Percentiles rank a stretch among this genome's conserved stretches.
These are phyloP conservation scores for Plestiodon gilberti DNA, from an alignment of 2,113 vertebrate genomes.

Conservation along the genomic window DNA sequence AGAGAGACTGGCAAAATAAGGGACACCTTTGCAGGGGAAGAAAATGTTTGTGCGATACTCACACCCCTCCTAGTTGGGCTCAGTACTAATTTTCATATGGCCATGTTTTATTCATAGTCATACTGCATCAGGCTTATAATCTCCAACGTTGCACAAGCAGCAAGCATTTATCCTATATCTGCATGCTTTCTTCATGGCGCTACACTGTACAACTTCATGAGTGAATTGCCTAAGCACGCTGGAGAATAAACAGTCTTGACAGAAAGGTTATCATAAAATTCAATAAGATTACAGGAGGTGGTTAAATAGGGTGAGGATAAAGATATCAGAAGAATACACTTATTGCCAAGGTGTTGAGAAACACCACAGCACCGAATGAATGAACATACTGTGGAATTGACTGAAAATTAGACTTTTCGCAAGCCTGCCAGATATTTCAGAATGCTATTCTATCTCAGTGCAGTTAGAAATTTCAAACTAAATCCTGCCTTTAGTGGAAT, in stretches of 20 bases:
- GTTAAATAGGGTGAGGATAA: not conserved
- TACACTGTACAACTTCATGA: not conserved
- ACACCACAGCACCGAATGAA: not conserved
- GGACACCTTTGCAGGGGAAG: not conserved
- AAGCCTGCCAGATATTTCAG: not conserved
- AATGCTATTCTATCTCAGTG: not conserved
- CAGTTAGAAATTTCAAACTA: not conserved
- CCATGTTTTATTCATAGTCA: not conserved
- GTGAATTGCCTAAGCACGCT: not conserved
- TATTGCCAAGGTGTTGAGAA: not conserved
- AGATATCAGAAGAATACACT: not conserved
- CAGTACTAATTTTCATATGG: not conserved
- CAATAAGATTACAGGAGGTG: not conserved
- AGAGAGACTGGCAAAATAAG: not conserved
- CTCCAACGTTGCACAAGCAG: not conserved
- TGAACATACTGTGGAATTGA: not conserved
- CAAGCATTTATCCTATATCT: no score
- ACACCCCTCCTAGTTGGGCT: not conserved
- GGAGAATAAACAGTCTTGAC: not conserved
- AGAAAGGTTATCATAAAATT: slow-evolving; percentile 1
- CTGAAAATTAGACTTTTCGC: not conserved
- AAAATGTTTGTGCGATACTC: not conserved
- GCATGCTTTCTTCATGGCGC: not conserved
- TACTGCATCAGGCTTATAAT: not conserved
- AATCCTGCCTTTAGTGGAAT: not conserved